These are phyloP conservation scores for Leucophenga varia DNA, from an alignment of 1,140 invertebrate species.

Conservation along the genomic window DNA sequence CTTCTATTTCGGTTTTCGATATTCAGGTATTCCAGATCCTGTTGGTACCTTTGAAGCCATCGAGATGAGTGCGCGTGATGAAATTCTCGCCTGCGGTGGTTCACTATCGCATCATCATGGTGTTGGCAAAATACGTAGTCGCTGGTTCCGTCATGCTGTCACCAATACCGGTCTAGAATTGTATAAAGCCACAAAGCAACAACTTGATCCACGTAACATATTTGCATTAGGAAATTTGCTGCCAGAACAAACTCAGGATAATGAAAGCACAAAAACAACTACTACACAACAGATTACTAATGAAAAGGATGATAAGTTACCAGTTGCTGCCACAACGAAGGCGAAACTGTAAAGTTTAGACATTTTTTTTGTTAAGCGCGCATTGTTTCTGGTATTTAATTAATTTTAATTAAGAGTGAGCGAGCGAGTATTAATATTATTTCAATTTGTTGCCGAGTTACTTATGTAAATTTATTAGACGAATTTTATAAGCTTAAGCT, in stretches of 20 bases:
- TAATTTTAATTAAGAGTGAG: too few relatives aligned
- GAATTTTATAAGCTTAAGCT: too few relatives aligned
- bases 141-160: conserved; percentile 78
- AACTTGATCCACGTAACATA: conserved; percentile 91
- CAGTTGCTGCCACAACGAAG: conserved; percentile 20
- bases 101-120: conserved; percentile 97
- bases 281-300: too few relatives aligned
- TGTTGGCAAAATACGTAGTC: conserved; percentile 87
- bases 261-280: neutral
- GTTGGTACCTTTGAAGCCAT: conserved; percentile 82
- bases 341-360: conserved; percentile 44
- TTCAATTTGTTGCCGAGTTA: too few relatives aligned
- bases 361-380: too few relatives aligned
- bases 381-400: too few relatives aligned
- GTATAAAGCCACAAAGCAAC: conserved; percentile 77
- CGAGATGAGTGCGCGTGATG: conserved; percentile 82
- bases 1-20: conserved; percentile 96
- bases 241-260: conserved; percentile 10
- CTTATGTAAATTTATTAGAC: too few relatives aligned
- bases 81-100: conserved; percentile 88
- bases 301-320: too few relatives aligned
- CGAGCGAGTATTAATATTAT: too few relatives aligned
- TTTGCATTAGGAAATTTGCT: conserved; percentile 85
- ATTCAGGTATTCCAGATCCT: conserved; percentile 68
- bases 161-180: conserved; percentile 74